Conservation (phyloP, 2,888 invertebrate genomes). For the Pollenia angustigena region DNA sequence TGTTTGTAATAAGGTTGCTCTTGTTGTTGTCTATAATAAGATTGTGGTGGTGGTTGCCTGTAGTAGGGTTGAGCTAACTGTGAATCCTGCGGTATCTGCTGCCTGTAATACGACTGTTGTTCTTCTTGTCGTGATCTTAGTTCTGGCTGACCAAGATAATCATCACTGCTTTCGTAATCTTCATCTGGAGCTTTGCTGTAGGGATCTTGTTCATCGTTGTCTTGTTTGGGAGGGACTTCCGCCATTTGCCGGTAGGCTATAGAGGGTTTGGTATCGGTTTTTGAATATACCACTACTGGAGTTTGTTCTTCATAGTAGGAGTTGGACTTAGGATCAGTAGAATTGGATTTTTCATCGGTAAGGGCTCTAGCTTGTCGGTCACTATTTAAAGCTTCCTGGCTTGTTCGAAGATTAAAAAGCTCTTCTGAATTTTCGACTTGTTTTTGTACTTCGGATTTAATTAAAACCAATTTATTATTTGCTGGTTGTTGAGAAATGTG, state of each 20-base stretch:
- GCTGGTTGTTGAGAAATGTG: too few species aligned
- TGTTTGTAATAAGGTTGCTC: conserved; percentile 19
- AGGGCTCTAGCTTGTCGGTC: conserved; percentile 51
- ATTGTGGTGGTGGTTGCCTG: neutral
- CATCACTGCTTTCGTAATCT: conserved; percentile 41
- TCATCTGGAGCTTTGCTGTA: conserved; percentile 26
- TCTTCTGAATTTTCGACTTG: conserved; percentile 5
- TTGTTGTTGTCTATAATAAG: conserved; percentile 8
- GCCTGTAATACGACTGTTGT: neutral
- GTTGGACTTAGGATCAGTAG: conserved; percentile 6
- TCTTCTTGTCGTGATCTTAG: neutral
- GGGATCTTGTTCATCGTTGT: conserved; percentile 56
- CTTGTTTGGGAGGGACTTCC: conserved; percentile 54
- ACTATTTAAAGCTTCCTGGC: neutral
- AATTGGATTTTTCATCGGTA: neutral
- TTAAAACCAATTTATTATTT: conserved; percentile 2
- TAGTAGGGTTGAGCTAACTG: neutral
- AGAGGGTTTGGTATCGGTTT: conserved; percentile 50
- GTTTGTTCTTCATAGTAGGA: conserved; percentile 74
- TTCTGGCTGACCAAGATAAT: conserved; percentile 27
- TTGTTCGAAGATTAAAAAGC: conserved; percentile 11
- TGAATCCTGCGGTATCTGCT: neutral
- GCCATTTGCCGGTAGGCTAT: conserved; percentile 57
- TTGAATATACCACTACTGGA: conserved; percentile 74
- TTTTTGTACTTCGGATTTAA: conserved; percentile 47